Conservation (phyloP, 2,113 vertebrate species). For the Tichodroma muraria region DNA sequence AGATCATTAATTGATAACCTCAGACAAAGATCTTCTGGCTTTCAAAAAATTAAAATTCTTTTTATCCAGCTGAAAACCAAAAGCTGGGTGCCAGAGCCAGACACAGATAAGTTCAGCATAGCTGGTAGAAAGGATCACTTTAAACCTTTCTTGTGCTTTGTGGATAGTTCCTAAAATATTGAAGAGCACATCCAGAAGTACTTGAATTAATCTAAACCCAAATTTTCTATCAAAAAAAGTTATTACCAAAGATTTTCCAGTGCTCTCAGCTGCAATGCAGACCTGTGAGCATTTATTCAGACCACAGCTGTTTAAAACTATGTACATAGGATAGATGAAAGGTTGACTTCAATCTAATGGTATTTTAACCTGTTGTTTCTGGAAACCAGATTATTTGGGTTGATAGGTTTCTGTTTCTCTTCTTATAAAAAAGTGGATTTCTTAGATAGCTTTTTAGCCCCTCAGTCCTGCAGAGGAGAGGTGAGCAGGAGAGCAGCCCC, state of each 20-base stretch:
- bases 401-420: background rate
- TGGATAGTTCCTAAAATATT: background rate
- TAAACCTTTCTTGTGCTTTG: background rate
- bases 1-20: background rate
- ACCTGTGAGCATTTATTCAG: background rate
- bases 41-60: background rate
- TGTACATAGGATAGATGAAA: background rate
- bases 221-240: background rate
- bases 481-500: background rate
- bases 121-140: background rate
- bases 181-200: background rate
- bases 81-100: background rate
- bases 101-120: background rate
- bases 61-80: background rate
- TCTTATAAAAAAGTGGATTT: background rate
- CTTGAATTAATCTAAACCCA: background rate
- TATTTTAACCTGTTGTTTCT: constrained; percentile 15
- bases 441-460: background rate
- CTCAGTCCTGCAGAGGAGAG: background rate
- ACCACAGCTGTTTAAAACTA: background rate
- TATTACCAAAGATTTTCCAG: background rate
- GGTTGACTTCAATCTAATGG: constrained; percentile 5
- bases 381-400: background rate
- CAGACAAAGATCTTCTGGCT: background rate
- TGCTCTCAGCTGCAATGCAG: background rate